phyloP scores from a whole-genome alignment of 2,113 vertebrate species.

The Hippocampus barbouri region DNA sequence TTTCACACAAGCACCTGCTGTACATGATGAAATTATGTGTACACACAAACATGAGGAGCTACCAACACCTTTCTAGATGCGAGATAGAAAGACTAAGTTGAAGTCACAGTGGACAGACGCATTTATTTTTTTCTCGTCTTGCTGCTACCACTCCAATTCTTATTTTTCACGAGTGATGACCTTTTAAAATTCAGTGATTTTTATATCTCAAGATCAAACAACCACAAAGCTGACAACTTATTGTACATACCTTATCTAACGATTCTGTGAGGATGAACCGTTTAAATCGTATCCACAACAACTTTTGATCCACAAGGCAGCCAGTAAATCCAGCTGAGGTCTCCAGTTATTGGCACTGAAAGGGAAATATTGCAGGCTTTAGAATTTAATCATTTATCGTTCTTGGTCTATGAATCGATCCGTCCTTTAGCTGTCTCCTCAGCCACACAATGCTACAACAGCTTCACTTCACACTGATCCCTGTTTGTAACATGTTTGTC shows the following conservation, averaged over 20 bases:
- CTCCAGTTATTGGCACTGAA: background rate
- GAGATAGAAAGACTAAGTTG: too few species aligned
- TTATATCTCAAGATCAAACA: background rate
- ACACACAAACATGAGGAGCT: too few species aligned
- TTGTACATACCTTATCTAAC: background rate
- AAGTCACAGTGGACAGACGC: too few species aligned
- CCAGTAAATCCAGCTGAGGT: background rate
- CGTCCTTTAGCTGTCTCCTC: slow-evolving; percentile 20
- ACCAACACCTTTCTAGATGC: too few species aligned
- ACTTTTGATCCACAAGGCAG: background rate
- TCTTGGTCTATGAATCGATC: background rate
- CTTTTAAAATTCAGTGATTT: background rate
- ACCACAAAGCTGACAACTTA: background rate
- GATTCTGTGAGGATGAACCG: background rate
- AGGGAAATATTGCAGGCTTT: background rate
- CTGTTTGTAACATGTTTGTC: slow-evolving; percentile 81
- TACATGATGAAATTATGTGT: too few species aligned
- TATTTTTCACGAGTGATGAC: too few species aligned
- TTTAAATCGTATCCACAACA: background rate
- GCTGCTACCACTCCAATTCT: background rate
- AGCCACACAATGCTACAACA: slow-evolving; percentile 20
- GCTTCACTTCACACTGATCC: slow-evolving; percentile 46
- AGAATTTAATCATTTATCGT: slow-evolving; percentile 5
- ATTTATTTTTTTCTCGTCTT: too few species aligned
- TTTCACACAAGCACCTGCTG: too few species aligned